Evolutionary conservation across 2,888 invertebrate species (phyloP).

Genomic region (Xestoiulus laeticollis): DNA sequence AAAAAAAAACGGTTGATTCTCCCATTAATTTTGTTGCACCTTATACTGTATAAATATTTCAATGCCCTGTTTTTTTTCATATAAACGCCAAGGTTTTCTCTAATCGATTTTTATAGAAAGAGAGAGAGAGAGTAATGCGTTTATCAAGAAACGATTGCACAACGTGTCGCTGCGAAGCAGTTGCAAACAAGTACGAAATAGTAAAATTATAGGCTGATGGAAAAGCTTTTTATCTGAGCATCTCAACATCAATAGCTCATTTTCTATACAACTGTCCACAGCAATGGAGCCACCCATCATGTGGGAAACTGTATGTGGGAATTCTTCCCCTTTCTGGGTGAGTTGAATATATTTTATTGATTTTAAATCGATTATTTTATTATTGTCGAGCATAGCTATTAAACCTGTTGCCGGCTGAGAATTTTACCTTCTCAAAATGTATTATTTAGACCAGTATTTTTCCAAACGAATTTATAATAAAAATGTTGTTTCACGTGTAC

Average conservation of each 20-base stretch:
- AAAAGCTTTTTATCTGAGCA: not conserved
- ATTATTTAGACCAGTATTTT: not conserved
- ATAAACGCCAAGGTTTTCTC: not conserved
- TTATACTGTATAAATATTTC: no score
- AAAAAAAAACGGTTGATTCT: not conserved
- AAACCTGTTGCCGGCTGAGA: not conserved
- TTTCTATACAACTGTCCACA: not conserved
- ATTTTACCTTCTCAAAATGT: not conserved
- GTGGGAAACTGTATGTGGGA: constrained; percentile 31
- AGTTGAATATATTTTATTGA: constrained; percentile 20
- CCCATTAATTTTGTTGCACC: not conserved
- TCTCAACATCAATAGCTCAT: not conserved
- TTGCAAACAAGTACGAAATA: not conserved
- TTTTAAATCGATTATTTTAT: not conserved
- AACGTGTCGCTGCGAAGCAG: not conserved
- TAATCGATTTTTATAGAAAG: not conserved
- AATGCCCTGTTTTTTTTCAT: not conserved
- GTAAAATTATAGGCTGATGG: not conserved
- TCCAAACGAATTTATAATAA: not conserved
- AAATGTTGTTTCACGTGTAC: no score
- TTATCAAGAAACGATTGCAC: not conserved
- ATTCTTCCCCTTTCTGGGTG: constrained; percentile 47
- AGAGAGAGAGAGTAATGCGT: not conserved
- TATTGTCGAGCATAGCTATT: no score
- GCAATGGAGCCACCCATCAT: not conserved